Evolutionary conservation across 2,888 invertebrate genomes (phyloP).

Genomic region (Drosophila lutescens): DNA sequence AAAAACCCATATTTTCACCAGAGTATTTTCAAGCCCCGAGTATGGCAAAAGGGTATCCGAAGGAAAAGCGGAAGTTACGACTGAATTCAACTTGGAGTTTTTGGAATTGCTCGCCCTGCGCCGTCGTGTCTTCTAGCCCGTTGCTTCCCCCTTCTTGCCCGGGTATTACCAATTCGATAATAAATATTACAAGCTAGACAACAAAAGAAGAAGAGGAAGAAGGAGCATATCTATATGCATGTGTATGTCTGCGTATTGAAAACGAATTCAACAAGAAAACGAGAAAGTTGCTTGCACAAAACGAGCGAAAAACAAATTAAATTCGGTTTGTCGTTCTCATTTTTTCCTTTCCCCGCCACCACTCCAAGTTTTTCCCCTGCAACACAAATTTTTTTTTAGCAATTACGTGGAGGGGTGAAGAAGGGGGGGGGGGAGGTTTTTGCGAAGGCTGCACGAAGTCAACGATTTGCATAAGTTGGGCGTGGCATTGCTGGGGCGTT

Average conservation of each 20-base stretch:
- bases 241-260: constrained; percentile 34
- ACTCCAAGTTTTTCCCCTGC: constrained; percentile 31
- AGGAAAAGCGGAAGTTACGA: constrained; percentile 56
- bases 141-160: constrained; percentile 18
- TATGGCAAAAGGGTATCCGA: constrained; percentile 9
- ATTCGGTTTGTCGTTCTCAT: constrained; percentile 72
- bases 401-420: constrained; percentile 53
- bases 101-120: constrained; percentile 67
- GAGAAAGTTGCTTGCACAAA: constrained; percentile 67
- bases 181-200: constrained; percentile 79
- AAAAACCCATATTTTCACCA: background rate
- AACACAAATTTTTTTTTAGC: constrained; percentile 60
- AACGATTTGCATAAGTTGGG: constrained; percentile 70
- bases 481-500: constrained; percentile 43
- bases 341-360: constrained; percentile 19
- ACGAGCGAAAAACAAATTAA: constrained; percentile 78
- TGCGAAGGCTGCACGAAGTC: constrained; percentile 49
- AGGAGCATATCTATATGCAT: constrained; percentile 21
- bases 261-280: constrained; percentile 51
- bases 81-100: constrained; percentile 55
- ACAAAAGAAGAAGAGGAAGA: constrained; percentile 42
- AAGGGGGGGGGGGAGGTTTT: background rate
- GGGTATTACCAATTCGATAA: constrained; percentile 72
- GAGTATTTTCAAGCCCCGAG: background rate
- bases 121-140: constrained; percentile 57